Conservation (phyloP, 2,888 invertebrate species). For the Loripinus fragilis region DNA sequence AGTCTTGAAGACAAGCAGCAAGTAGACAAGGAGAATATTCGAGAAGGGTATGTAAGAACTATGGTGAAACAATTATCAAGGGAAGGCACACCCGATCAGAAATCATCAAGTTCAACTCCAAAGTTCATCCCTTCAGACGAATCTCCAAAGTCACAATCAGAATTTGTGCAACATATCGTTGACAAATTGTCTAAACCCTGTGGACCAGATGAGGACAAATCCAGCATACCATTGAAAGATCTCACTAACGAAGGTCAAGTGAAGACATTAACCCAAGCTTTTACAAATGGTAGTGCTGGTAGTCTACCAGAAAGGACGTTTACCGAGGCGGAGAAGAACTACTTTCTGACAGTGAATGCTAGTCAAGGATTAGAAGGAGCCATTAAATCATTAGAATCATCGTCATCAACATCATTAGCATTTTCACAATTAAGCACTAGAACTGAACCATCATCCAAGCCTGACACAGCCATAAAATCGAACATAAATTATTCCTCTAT, state of each 20-base stretch:
- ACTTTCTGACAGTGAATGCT: conserved; percentile 33
- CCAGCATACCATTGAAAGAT: conserved; percentile 67
- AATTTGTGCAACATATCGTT: conserved; percentile 75
- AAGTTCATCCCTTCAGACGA: conserved; percentile 48
- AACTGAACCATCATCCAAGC: conserved; percentile 50
- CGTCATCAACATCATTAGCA: conserved; percentile 63
- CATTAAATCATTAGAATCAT: conserved; percentile 53
- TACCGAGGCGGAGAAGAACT: conserved; percentile 48
- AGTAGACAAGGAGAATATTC: conserved; percentile 68
- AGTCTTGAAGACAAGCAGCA: conserved; percentile 60
- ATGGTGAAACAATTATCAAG: conserved; percentile 76
- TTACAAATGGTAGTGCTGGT: conserved; percentile 59
- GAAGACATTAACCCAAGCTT: conserved; percentile 70
- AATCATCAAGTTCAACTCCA: conserved; percentile 18
- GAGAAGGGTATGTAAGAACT: conserved; percentile 73
- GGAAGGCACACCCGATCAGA: conserved; percentile 72
- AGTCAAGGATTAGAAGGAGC: conserved; percentile 47
- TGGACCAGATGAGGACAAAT: conserved; percentile 61
- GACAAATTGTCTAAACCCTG: conserved; percentile 71
- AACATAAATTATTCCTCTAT: conserved; percentile 70
- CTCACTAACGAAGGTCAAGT: conserved; percentile 75
- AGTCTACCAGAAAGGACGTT: conserved; percentile 59
- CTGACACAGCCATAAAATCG: conserved; percentile 69
- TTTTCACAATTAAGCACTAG: conserved; percentile 54
- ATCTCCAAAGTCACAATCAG: conserved; percentile 69